A percentile compares a stretch with the other conserved stretches of the same genome.
Evolutionary conservation across 2,888 invertebrate species (phyloP).

Genomic region (Icerya purchasi): DNA sequence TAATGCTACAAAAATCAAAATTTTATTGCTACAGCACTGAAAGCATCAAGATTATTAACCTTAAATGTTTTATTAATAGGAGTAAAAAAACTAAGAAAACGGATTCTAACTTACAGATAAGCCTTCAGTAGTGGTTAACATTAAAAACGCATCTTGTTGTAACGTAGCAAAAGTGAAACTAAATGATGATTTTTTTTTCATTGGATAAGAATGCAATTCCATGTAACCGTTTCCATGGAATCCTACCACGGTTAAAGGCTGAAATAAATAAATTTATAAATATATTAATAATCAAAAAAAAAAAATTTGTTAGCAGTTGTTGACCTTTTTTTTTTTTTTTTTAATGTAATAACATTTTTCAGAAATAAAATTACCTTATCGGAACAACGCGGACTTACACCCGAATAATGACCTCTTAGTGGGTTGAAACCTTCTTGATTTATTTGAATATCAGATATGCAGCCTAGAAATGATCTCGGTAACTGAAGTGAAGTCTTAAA

Average conservation of each 20-base stretch:
- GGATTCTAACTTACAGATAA: constrained; percentile 22
- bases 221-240: constrained; percentile 60
- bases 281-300: too few relatives aligned
- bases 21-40: too few relatives aligned
- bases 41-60: too few relatives aligned
- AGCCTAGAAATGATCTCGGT: constrained; percentile 43
- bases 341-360: background rate
- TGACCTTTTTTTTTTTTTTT: too few relatives aligned
- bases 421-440: constrained; percentile 50
- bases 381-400: constrained; percentile 50
- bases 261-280: constrained; percentile 18
- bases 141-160: constrained; percentile 40
- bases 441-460: constrained; percentile 52
- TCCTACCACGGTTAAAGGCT: constrained; percentile 45
- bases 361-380: constrained; percentile 38
- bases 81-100: too few relatives aligned
- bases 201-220: constrained; percentile 44
- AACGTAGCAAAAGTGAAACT: constrained; percentile 57
- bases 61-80: too few relatives aligned
- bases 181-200: constrained; percentile 44
- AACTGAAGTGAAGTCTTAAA: constrained; percentile 28
- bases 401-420: constrained; percentile 44
- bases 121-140: constrained; percentile 38
- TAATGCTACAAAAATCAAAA: too few relatives aligned
- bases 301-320: constrained; percentile 4